Conservation (phyloP, 2,113 vertebrate species). For the Crotalus tigris region DNA sequence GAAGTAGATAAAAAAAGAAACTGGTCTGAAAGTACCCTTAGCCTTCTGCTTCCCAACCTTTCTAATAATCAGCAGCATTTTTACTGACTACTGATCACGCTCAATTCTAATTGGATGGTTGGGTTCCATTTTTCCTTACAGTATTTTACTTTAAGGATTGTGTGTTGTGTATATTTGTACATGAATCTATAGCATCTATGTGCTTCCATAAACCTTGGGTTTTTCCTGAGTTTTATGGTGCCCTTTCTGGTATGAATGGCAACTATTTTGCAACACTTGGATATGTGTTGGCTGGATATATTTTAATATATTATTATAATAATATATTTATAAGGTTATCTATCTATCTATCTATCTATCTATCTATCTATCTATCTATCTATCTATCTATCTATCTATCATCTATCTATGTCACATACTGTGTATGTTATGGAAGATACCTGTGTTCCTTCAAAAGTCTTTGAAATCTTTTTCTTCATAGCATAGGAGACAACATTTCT, state of each 20-base stretch:
- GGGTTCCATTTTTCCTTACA: background rate
- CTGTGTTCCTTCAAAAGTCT: background rate
- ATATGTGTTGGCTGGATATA: background rate
- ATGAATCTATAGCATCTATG: background rate
- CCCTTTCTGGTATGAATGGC: background rate
- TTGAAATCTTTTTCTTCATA: conserved; percentile 14
- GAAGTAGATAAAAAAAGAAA: background rate
- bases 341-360: no score
- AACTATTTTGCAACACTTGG: background rate
- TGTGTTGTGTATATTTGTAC: background rate
- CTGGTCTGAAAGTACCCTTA: background rate
- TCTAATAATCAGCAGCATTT: background rate
- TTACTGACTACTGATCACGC: background rate
- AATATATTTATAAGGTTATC: background rate
- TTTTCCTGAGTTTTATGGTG: background rate
- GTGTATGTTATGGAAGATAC: background rate
- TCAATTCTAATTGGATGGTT: background rate
- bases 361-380: no score
- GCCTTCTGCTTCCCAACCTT: background rate
- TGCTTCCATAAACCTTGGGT: background rate
- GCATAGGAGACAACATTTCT: conserved; percentile 11
- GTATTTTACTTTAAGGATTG: no score
- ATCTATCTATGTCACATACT: background rate
- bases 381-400: no score
- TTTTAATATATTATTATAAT: background rate